These are phyloP conservation scores for Heliocidaris tuberculata DNA, from an alignment of 35 echinoderm and acorn worm genomes.

Conservation along the genomic window DNA sequence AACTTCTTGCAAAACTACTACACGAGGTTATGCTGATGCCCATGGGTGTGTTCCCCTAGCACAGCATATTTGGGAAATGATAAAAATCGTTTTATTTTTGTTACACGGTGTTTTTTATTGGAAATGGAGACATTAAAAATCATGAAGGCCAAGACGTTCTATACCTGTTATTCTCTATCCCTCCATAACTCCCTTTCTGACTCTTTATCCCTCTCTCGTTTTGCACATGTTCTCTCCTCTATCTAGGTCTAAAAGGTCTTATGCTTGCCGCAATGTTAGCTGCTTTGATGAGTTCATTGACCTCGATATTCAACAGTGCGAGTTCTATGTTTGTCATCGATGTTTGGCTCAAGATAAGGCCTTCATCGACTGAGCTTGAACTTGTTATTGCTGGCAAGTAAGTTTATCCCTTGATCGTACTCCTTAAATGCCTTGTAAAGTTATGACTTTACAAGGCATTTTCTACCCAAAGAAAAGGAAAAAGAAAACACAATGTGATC, in stretches of 20 bases:
- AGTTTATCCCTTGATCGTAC: background rate
- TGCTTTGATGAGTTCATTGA: constrained; percentile 78
- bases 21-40: too few relatives aligned
- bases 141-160: too few relatives aligned
- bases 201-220: background rate
- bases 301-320: constrained; percentile 78
- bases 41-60: too few relatives aligned
- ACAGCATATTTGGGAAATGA: too few relatives aligned
- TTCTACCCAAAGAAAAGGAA: too few relatives aligned
- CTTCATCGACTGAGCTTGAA: constrained; percentile 52
- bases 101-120: too few relatives aligned
- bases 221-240: background rate
- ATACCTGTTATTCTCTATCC: too few relatives aligned
- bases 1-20: too few relatives aligned
- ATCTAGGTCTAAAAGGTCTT: constrained; percentile 69
- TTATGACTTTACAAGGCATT: too few relatives aligned
- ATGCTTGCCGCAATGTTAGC: constrained; percentile 87
- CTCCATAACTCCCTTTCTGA: background rate
- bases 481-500: too few relatives aligned
- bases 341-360: constrained; percentile 58
- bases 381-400: constrained; percentile 70
- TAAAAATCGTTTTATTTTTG: too few relatives aligned
- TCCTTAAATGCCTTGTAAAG: background rate
- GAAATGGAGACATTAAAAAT: too few relatives aligned
- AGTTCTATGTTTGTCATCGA: constrained; percentile 71